These are phyloP conservation scores for Danio jaintianensis DNA, from an alignment of 2,797 vertebrate genomes.

Conservation along the genomic window DNA sequence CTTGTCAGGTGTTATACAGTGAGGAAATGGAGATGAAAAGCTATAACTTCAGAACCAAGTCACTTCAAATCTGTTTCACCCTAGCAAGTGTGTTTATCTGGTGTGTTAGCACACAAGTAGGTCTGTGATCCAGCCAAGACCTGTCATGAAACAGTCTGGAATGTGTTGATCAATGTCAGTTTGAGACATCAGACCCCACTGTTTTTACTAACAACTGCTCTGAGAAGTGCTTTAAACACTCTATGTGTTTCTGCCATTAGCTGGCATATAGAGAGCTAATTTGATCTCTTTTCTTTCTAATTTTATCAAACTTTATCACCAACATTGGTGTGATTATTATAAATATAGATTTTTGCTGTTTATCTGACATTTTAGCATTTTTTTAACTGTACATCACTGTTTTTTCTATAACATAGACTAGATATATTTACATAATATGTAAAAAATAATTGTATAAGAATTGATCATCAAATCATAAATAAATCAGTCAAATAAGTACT, in stretches of 20 bases:
- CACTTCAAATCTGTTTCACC: conserved; percentile 42
- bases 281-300: background rate
- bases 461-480: too few species aligned
- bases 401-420: too few species aligned
- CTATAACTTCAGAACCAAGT: conserved; percentile 44
- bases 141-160: conserved; percentile 25
- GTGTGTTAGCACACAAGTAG: conserved; percentile 32
- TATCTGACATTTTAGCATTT: background rate
- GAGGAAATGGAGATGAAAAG: conserved; percentile 49
- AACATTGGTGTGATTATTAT: background rate
- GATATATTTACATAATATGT: too few species aligned
- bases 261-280: background rate
- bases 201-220: conserved; percentile 7
- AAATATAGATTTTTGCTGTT: background rate
- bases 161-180: conserved; percentile 15
- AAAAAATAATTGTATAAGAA: too few species aligned
- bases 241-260: background rate
- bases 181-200: conserved; percentile 20
- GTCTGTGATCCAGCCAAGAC: conserved; percentile 20
- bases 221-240: background rate
- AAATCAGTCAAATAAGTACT: too few species aligned
- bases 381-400: background rate
- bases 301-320: background rate
- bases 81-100: conserved; percentile 49
- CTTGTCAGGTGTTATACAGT: conserved; percentile 38